Evolutionary conservation across 2,113 vertebrate genomes (phyloP).

Genomic region (Mionectes macconnelli): DNA sequence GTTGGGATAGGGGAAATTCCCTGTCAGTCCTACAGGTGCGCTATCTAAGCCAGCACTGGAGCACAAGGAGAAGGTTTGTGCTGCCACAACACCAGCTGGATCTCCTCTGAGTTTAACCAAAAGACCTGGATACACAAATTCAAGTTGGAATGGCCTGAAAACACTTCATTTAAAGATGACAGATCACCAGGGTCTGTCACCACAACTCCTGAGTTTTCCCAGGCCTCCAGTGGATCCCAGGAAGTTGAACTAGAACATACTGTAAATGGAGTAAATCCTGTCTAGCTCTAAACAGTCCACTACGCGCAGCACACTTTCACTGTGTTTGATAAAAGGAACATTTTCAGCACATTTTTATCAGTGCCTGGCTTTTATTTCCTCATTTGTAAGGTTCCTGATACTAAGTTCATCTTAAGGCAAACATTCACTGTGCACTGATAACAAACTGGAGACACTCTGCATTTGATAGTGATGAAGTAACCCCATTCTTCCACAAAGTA

Average conservation of each 20-base stretch:
- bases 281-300: background rate
- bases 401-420: constrained; percentile 45
- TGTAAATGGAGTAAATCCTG: background rate
- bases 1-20: background rate
- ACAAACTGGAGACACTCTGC: background rate
- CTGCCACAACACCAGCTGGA: constrained; percentile 10
- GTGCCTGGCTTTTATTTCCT: constrained; percentile 8
- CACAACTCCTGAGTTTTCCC: background rate
- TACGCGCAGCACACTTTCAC: background rate
- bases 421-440: background rate
- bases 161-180: constrained; percentile 1
- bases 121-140: background rate
- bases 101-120: background rate
- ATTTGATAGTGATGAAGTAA: background rate
- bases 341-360: constrained; percentile 39
- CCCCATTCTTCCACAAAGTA: background rate
- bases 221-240: background rate
- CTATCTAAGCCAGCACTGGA: background rate
- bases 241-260: background rate
- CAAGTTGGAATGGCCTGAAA: background rate
- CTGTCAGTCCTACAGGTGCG: constrained; percentile 7
- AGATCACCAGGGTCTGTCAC: background rate
- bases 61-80: background rate
- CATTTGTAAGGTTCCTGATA: constrained; percentile 19
- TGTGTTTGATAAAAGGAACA: background rate